Base-by-base conservation (phyloP, 2,888 invertebrate species). In the Pollenia labialis region DNA sequence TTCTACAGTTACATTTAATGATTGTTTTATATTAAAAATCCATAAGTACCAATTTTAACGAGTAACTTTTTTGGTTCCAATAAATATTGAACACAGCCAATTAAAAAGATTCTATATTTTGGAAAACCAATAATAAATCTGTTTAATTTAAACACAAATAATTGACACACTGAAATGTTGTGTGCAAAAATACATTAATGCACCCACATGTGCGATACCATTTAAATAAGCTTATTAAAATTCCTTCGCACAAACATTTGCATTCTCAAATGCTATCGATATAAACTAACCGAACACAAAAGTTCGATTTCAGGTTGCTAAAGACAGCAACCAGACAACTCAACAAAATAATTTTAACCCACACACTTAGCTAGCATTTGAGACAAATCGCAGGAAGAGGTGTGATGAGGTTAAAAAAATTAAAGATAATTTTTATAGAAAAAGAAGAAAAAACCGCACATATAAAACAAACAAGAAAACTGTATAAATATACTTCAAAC, bases 161-260 rank as follows among this genome's bases (percentile, higher is more conserved):
- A 66, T 40, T 64, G 62, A 46, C 56, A 48, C 58, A n/a, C 40
- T 10, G 9, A 66, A 72, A 56, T 56, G 16, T 16, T 64, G 42
- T 42, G 10, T 52, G 11, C 11, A 50, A 14, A 50, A 10, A 50
- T 32, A 66, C 18, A 18, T 16, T 11, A 4, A 16, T 10, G 12
- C 9, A 44, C 9, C 4, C 1, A 48, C 23, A 23, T 48, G 40
- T 32, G 48, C 32, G 12, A 4, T 23, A 56, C 56, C n/a, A 56
- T 64, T 54, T 64, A 72, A 80, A 64, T 46, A 32, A 71, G 46
- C 80, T 80, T 40, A 81, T 81, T 74, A 81, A 81, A 74, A 81
- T 74, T 74, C 64, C 16, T 54, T 18, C 4, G 12, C 14, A 81
- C 60, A 66, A 16, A 66, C 48, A 48, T 64, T 66, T 60, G 12